Conservation (phyloP, 2,888 invertebrate species). For the Sussaba pulchella region DNA sequence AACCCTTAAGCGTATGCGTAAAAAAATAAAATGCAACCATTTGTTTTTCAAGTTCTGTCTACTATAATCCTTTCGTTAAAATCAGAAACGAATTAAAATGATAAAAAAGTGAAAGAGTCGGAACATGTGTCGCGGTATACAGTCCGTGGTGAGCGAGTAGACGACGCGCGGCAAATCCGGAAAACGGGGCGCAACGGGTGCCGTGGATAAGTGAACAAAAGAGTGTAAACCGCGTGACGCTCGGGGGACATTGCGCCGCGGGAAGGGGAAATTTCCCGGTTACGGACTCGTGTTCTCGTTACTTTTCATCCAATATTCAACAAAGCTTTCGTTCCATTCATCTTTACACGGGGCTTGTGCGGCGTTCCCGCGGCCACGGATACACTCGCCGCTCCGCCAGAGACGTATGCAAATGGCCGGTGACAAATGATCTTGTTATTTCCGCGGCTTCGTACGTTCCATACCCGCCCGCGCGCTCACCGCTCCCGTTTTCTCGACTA, state of each 20-base stretch:
- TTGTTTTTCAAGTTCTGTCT: neutral
- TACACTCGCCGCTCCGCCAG: conserved; percentile 69
- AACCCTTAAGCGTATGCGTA: too few relatives aligned
- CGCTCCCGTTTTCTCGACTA: conserved; percentile 49
- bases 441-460: conserved; percentile 73
- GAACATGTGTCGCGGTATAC: conserved; percentile 4
- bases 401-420: conserved; percentile 81
- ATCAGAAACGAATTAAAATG: conserved; percentile 8
- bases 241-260: conserved; percentile 5
- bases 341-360: conserved; percentile 71
- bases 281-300: conserved; percentile 72
- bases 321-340: conserved; percentile 80
- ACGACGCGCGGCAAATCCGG: neutral
- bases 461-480: conserved; percentile 53
- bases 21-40: neutral
- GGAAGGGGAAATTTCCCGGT: neutral
- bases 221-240: conserved; percentile 19
- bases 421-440: conserved; percentile 84
- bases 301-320: conserved; percentile 81
- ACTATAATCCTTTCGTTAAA: neutral
- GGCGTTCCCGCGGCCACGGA: conserved; percentile 21
- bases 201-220: conserved; percentile 31
- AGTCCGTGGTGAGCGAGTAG: neutral
- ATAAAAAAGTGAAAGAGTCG: neutral
- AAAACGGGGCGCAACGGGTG: neutral